Evolutionary conservation across 2,113 vertebrate genomes (phyloP), one percentile per base, ranked within the genome.

Genomic region (Barbus barbus): DNA sequence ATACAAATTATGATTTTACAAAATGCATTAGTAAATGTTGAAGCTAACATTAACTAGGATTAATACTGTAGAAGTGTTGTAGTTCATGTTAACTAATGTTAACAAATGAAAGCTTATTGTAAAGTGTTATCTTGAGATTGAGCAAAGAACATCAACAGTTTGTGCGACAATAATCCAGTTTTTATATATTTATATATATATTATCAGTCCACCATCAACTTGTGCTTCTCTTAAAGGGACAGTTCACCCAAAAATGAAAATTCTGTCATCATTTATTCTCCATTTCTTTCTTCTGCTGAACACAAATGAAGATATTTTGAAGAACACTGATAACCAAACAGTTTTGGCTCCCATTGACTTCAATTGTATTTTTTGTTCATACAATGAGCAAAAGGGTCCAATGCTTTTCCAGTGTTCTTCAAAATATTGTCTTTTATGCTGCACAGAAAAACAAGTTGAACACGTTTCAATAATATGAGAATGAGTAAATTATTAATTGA

Each of bases 191-290:
- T 48, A 16, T 0, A 48, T 5, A 48, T 8, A 31, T 22, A 36
- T 36, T 22, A 5, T 44, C 41, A 74, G 24, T 26, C 6, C 24
- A 74, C 24, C n/a, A 20, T 61, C 3, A 44, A 16, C 22, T 51
- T 80, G 78, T 80, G 60, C 78, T 80, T 80, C 18, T 31, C 48
- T 33, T 48, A n/a, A 38, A 51, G 46, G 65, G 53, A 16, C 28
- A 24, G 12, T 41, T 18, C 46, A 44, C 11, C 22, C 38, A 24
- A 72, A 24, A 73, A 14, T 41, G 5, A 41, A 38, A 22, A 41
- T 24, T 61, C 33, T n/a, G 9, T 22, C 22, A 71, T 71, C 4
- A 24, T 41, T 41, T 71, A 20, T 20, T 71, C 44, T 73, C 14
- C 46, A 14, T 48, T 48, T 44, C 11, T n/a, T 72, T 72, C n/a